Evolutionary conservation across 37 sponge, comb jelly and placozoan genomes (phyloP), one percentile per base, ranked within the genome.

Genomic region (Hexactinellida sp.): DNA sequence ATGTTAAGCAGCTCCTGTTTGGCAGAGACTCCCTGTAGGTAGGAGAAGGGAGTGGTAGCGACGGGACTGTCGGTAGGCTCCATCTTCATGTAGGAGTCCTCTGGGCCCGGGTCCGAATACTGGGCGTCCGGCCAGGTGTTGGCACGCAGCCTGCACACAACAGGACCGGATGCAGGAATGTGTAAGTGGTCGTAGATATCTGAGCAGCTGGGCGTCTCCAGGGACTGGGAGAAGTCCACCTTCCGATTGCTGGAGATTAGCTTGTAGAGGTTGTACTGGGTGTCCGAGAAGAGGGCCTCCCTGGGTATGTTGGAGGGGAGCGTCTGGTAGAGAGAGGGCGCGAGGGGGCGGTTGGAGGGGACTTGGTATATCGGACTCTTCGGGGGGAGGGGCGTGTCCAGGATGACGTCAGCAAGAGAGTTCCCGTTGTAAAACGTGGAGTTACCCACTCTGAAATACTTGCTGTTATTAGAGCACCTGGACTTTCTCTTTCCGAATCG

Each of bases 81-180:
- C 76, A 63, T 63, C 76, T 63, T 63, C 76, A 63, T 63, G 76
- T 63, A 63, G 34, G 76, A n/a, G 30, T 10, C 76, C 13, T 63
- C 76, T 23, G 25, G 76, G 76, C 76, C 13, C 3, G 28, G 13
- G 3, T 63, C 76, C 5, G 34, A 21, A 23, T n/a, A 10, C 76
- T 63, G 76, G 3, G 30, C 76, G 5, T 63, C 76, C 3, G 76
- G 76, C 76, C 76, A 63, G 5, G 76, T 63, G 21, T 63, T 63
- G 34, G 76, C 76, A 25, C 76, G 21, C 5, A 63, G 30, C 13
- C 76, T 10, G 13, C 19, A 63, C 25, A 23, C 28, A 32, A 25
- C 76, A 3, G 76, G 30, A 32, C 19, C 13, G 34, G 76, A 25
- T 3, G 3, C 30, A 21, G 25, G 21, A 23, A 21, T n/a, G 34